Conservation (phyloP, 2,113 vertebrate genomes). For the Rhynchomys soricoides region DNA sequence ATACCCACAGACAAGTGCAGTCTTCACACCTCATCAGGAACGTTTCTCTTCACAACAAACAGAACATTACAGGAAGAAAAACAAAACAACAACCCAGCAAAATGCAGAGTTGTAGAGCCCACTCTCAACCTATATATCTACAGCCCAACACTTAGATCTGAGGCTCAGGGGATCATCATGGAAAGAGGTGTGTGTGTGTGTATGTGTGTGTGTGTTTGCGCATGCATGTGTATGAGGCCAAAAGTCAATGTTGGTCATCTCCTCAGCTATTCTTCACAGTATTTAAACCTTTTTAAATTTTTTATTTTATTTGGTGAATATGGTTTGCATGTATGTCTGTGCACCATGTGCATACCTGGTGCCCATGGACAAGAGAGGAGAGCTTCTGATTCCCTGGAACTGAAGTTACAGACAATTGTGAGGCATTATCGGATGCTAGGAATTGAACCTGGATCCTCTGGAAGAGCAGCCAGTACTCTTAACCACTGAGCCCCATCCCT, state of each 20-base stretch:
- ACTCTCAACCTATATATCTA: not conserved
- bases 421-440: not conserved
- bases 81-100: not conserved
- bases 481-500: not conserved
- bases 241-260: not conserved
- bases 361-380: not conserved
- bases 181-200: not conserved
- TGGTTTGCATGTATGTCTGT: not conserved
- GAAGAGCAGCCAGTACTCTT: not conserved
- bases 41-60: not conserved
- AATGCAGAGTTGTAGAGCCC: not conserved
- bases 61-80: not conserved
- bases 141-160: not conserved
- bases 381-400: not conserved
- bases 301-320: not conserved
- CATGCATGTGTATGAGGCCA: too few relatives aligned
- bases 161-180: not conserved
- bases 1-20: not conserved
- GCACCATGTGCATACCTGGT: not conserved
- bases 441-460: not conserved
- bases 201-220: not conserved
- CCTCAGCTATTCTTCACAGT: not conserved
- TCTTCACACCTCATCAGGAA: not conserved
- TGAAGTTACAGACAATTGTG: not conserved
- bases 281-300: not conserved